Base-by-base conservation (phyloP, 92 coral and sea anemone genomes). In the Zoanthus sociatus region DNA sequence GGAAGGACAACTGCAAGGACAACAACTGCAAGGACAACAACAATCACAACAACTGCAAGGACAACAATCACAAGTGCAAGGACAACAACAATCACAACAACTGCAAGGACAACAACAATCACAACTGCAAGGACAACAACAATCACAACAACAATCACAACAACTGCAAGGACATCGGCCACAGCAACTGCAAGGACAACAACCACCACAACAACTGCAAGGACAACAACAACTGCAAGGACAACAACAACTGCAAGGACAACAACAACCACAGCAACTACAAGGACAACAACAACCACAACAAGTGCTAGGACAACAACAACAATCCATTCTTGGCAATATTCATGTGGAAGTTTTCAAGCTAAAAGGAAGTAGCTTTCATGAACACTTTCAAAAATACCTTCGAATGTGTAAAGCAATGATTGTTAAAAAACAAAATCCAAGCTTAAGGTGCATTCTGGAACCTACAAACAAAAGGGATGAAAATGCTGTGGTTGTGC, bases 321-420 rank as follows among this genome's bases (percentile, higher is more conserved):
- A 10, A 61, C 69, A 66, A 66, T n/a, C 71, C 32, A n/a, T 31
- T 66, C 71, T 17, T 4, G 71, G 21, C 18, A 3, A 61, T n/a
- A 26, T 66, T 17, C 6, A 66, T 66, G 71, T 21, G n/a, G 71
- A 66, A 10, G 71, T 66, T 66, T 66, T 66, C n/a, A 66, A 66
- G 32, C 12, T 66, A 66, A 66, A 72, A 33, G 2, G 77, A 44
- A 72, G 77, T 48, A 31, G 77, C n/a, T 72, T 15, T 44, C 77
- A 72, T 8, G 50, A 72, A 72, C 77, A 72, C 77, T 72, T 72
- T 72, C 77, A 72, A 20, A 31, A 72, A 26, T 44, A 72, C 17
- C 9, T 72, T 8, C 46, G 77, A 10, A 72, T 72, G 50, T 72
- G 48, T 48, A 32, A 32, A 48, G 11, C 14, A 11, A 13, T 72